Evolutionary conservation across 2,888 invertebrate genomes (phyloP), one percentile per base, ranked within the genome.

Genomic region (Heliconius cydno): DNA sequence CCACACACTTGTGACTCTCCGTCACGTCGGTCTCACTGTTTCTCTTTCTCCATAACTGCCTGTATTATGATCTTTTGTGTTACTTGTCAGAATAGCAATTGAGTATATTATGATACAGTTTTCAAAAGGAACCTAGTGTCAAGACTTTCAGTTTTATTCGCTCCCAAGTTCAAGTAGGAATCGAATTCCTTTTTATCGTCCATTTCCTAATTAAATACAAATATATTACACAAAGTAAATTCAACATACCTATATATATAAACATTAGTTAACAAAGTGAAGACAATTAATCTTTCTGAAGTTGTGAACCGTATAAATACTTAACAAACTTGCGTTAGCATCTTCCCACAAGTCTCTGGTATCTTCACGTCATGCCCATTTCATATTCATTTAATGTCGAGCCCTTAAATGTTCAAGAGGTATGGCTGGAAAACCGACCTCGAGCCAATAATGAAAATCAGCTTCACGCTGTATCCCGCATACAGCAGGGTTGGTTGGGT

Each of bases 341-440:
- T 75, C 63, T 75, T 7, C 60, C 65, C 75, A 12, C 28, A 28
- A 63, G 60, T 34, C 28, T 25, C 41, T 41, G 12, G 28, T 25
- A 41, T 65, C 25, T 63, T 34, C 34, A 60, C 73, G 15, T 46
- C 19, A 22, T 15, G 12, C 65, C 75, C 41, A 65, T 75, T 75
- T 75, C 66, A 75, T 65, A 75, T 66, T 46, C 75, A 75, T 66
- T 66, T 66, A 66, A 65, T 75, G 46, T 66, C 75, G 63, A n/a
- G 25, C 65, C 22, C 46, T 66, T 46, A 66, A 75, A 65, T 22
- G 46, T 46, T 66, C 65, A 46, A 28, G 65, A 75, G 46, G 46
- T 41, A 30, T n/a, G 22, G 46, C 28, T 13, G 66, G 65, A 34
- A 75, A 75, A 41, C 75, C 65, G 22, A 28, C 10, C 28, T 65